Evolutionary conservation across 2,113 vertebrate genomes (phyloP).

Genomic region (Orycteropus afer): DNA sequence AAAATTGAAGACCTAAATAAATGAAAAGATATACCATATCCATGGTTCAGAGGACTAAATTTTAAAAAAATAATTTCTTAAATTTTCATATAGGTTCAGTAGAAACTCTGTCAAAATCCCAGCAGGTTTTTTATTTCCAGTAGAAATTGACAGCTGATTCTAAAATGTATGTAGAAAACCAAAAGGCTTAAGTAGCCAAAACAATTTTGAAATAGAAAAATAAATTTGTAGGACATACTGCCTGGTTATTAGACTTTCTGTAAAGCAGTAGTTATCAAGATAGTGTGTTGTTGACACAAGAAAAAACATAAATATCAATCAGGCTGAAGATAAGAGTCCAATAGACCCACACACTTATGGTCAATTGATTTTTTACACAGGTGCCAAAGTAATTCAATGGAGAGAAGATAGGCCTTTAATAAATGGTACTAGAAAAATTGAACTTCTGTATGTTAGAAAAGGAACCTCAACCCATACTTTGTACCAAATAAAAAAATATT

Average conservation of each 20-base stretch:
- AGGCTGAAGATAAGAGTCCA: not conserved
- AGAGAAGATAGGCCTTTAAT: not conserved
- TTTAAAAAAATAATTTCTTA: not conserved
- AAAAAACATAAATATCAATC: accelerated
- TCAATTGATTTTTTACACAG: not conserved
- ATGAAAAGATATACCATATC: not conserved
- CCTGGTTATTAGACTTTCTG: not conserved
- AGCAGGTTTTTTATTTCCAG: not conserved
- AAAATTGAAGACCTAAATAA: not conserved
- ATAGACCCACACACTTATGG: not conserved
- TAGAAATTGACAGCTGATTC: not conserved
- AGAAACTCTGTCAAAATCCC: not conserved
- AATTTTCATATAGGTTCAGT: not conserved
- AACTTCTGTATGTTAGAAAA: not conserved
- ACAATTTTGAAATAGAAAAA: not conserved
- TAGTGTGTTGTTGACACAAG: not conserved
- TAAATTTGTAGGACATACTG: not conserved
- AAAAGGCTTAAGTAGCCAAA: not conserved
- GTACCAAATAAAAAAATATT: not conserved
- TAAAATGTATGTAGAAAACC: conserved; percentile 8
- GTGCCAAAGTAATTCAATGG: not conserved
- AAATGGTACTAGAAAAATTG: not conserved
- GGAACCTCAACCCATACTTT: not conserved
- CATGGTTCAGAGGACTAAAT: not conserved
- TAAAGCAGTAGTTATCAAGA: not conserved